Conservation (phyloP, 1,140 invertebrate genomes). For the Drosophila pandora region DNA sequence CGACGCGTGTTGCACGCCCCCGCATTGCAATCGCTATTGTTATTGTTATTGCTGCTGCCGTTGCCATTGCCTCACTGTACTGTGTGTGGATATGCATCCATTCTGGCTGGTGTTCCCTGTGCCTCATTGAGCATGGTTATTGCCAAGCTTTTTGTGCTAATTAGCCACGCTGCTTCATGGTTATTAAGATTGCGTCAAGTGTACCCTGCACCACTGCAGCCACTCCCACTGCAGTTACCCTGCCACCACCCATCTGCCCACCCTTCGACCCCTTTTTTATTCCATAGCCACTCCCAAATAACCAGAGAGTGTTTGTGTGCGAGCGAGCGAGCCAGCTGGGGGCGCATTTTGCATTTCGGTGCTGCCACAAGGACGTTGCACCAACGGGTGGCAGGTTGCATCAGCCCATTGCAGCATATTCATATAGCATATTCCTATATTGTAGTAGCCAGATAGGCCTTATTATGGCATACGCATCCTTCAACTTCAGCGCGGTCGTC, state of each 20-base stretch:
- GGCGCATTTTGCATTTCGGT: constrained; percentile 63
- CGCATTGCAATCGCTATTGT: constrained; percentile 31
- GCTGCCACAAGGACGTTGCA: constrained; percentile 67
- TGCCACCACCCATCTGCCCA: not conserved
- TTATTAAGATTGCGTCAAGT: constrained; percentile 84
- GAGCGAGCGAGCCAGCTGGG: constrained; percentile 40
- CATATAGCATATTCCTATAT: constrained; percentile 48
- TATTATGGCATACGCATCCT: constrained; percentile 80
- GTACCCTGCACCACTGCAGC: constrained; percentile 62
- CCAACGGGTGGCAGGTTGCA: constrained; percentile 7
- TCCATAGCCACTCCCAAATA: constrained; percentile 23
- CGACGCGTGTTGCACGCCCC: constrained; percentile 76
- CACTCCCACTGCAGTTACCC: constrained; percentile 30
- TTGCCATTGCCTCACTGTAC: constrained; percentile 14
- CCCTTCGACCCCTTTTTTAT: not conserved
- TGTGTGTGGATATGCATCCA: constrained; percentile 12
- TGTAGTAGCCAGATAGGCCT: constrained; percentile 56
- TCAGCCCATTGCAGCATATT: constrained; percentile 7
- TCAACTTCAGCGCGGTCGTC: constrained; percentile 70
- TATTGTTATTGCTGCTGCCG: constrained; percentile 56
- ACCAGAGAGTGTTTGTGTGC: constrained; percentile 17
- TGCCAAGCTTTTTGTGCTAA: constrained; percentile 83
- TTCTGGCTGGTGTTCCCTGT: constrained; percentile 45
- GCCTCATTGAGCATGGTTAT: constrained; percentile 83
- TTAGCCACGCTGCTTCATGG: constrained; percentile 83